Percentiles rank a stretch among this genome's conserved stretches.
phyloP scores from a whole-genome alignment of 2,888 invertebrate species.

The Phymatocera aterrima region DNA sequence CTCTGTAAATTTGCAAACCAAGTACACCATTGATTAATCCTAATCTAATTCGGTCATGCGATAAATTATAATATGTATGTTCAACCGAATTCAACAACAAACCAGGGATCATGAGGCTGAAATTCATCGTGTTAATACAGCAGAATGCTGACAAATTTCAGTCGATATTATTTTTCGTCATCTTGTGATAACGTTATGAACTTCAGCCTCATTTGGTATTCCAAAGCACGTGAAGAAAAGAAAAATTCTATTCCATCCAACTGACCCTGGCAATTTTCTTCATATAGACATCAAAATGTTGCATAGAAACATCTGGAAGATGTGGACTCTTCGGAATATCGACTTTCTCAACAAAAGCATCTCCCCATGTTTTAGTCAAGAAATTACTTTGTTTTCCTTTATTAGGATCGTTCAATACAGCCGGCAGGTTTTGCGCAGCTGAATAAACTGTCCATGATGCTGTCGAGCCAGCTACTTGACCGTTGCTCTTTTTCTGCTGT shows the following conservation, averaged over 20 bases:
- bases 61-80: too few species aligned
- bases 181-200: too few species aligned
- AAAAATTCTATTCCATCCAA: too few species aligned
- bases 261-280: constrained; percentile 81
- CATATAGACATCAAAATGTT: constrained; percentile 92
- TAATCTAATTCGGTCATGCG: neutral
- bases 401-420: constrained; percentile 96
- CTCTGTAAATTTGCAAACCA: constrained; percentile 67
- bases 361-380: constrained; percentile 99
- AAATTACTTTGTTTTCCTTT: constrained; percentile 94
- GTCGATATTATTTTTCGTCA: too few species aligned
- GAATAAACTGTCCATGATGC: constrained; percentile 90
- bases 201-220: too few species aligned
- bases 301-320: constrained; percentile 88
- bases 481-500: constrained; percentile 75
- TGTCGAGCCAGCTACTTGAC: constrained; percentile 67
- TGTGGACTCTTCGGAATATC: constrained; percentile 87
- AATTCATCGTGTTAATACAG: neutral
- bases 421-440: constrained; percentile 95
- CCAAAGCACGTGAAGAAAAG: too few species aligned
- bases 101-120: too few species aligned
- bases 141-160: neutral
- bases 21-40: neutral
- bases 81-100: too few species aligned
- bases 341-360: constrained; percentile 91